Evolutionary conservation across 2,113 vertebrate genomes (phyloP).

Genomic region (Cynocephalus volans): DNA sequence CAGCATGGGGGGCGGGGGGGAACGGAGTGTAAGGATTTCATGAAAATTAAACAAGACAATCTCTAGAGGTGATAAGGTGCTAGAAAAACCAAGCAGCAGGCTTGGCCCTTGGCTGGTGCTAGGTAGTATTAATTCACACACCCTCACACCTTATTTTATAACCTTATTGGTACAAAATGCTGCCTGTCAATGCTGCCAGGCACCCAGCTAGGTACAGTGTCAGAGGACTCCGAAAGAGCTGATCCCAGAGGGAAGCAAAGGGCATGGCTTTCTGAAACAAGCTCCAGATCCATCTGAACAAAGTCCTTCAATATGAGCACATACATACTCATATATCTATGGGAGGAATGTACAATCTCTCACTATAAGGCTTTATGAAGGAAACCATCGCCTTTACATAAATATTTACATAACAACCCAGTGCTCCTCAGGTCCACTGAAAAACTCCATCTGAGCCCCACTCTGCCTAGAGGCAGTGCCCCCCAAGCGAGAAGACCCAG

Average conservation of each 20-base stretch:
- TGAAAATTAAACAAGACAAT: neutral
- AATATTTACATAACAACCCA: neutral
- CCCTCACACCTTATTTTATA: neutral
- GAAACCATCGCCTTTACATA: neutral
- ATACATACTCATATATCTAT: neutral
- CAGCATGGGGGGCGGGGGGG: neutral
- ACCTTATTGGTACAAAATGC: fast-evolving
- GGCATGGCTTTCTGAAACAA: neutral
- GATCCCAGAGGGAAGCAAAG: neutral
- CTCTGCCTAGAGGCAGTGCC: neutral
- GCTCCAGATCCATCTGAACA: neutral
- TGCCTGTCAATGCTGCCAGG: neutral
- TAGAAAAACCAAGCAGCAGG: neutral
- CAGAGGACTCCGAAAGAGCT: neutral
- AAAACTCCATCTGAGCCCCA: neutral
- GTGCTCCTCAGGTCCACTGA: neutral
- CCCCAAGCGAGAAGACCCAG: neutral
- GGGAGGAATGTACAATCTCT: fast-evolving
- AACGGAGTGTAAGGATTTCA: neutral
- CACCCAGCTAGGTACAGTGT: neutral
- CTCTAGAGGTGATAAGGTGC: too few species aligned
- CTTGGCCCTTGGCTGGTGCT: fast-evolving
- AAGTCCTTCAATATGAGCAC: neutral
- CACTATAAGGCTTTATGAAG: neutral
- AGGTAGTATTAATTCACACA: neutral